Evolutionary conservation across 2,888 invertebrate species (phyloP).

Genomic region (Eurytoma adleriae): DNA sequence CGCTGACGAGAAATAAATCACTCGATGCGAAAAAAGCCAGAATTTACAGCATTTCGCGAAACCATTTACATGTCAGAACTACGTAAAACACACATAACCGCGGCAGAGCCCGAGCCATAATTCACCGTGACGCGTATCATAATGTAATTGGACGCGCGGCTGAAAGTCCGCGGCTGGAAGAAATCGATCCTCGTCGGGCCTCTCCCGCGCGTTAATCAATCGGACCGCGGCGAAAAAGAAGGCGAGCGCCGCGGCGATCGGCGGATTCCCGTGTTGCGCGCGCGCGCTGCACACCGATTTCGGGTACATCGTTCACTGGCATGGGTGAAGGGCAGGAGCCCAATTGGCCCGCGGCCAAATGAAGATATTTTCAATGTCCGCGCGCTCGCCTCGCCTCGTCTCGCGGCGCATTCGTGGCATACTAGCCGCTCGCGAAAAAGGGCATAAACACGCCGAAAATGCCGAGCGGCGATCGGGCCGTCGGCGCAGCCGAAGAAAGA

Average conservation of each 20-base stretch:
- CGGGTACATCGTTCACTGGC: conserved; percentile 71
- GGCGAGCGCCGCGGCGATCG: conserved; percentile 17
- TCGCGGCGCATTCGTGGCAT: conserved; percentile 44
- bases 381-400: conserved; percentile 12
- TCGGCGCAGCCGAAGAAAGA: conserved; percentile 20
- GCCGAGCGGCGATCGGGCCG: conserved; percentile 14
- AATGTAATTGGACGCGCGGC: conserved; percentile 11
- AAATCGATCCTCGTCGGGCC: background rate
- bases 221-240: background rate
- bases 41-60: conserved; percentile 8
- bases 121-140: conserved; percentile 1
- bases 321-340: conserved; percentile 73
- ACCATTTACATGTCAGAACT: conserved; percentile 13
- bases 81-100: conserved; percentile 4
- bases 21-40: background rate
- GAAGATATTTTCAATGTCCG: conserved; percentile 72
- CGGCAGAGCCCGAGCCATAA: background rate
- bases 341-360: conserved; percentile 74
- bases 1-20: background rate
- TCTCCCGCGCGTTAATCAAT: conserved; percentile 25
- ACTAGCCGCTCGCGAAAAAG: conserved; percentile 42
- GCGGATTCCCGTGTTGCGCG: conserved; percentile 44
- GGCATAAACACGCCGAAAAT: conserved; percentile 54
- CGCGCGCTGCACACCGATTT: conserved; percentile 68
- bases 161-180: background rate